A percentile compares a stretch with the other conserved stretches of the same genome.
Conservation (phyloP, 1,140 invertebrate species). For the Drosophila triauraria region DNA sequence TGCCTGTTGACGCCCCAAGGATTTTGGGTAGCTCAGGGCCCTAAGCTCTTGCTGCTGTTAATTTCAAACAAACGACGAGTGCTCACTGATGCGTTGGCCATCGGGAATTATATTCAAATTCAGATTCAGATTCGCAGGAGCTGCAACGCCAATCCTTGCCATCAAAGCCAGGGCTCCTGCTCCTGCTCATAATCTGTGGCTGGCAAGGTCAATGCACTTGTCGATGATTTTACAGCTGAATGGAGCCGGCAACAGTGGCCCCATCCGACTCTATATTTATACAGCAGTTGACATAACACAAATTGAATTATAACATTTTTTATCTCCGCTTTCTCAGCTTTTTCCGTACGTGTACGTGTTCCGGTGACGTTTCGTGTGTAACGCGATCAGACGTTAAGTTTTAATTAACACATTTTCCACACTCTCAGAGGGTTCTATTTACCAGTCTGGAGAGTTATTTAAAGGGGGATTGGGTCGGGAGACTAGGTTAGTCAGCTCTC, state of each 20-base stretch:
- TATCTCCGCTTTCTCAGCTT: slow-evolving; percentile 27
- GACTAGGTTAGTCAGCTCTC: background rate
- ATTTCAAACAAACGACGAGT: slow-evolving; percentile 37
- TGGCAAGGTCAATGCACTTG: slow-evolving; percentile 60
- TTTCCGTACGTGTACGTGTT: slow-evolving; percentile 18
- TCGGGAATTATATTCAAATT: slow-evolving; percentile 17
- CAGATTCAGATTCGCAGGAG: background rate
- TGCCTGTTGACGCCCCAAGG: slow-evolving; percentile 21
- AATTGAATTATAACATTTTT: slow-evolving; percentile 74
- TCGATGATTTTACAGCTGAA: slow-evolving; percentile 48
- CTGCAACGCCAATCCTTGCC: slow-evolving; percentile 9
- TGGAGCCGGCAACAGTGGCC: slow-evolving; percentile 12
- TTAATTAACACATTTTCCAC: slow-evolving; percentile 76
- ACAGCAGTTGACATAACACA: slow-evolving; percentile 57
- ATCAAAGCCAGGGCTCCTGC: background rate
- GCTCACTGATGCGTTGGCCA: slow-evolving; percentile 21
- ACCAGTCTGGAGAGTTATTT: background rate
- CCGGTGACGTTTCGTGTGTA: slow-evolving; percentile 39
- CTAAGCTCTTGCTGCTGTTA: slow-evolving; percentile 22
- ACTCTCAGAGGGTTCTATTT: slow-evolving; percentile 4
- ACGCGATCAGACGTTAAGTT: slow-evolving; percentile 73
- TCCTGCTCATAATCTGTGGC: slow-evolving; percentile 8
- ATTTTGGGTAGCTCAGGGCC: slow-evolving; percentile 8
- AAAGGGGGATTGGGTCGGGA: background rate
- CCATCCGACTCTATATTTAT: slow-evolving; percentile 34